Conservation (phyloP, 2,113 vertebrate genomes). For the Calyptommatus sinebrachiatus region DNA sequence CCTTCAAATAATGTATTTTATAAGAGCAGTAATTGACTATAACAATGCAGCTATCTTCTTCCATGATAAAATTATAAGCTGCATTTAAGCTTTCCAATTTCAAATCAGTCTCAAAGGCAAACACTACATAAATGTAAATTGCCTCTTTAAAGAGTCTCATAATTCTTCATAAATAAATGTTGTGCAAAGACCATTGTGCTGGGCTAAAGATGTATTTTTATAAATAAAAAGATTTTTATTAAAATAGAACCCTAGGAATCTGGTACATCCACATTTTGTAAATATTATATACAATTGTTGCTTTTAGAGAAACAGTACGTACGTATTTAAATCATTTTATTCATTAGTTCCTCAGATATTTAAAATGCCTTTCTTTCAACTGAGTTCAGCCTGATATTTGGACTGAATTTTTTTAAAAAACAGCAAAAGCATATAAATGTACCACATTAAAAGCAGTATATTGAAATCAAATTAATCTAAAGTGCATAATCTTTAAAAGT, state of each 20-base stretch:
- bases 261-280: neutral
- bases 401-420: too few species aligned
- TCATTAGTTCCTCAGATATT: neutral
- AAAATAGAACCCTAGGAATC: neutral
- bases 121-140: conserved; percentile 12
- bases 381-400: too few species aligned
- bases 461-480: too few species aligned
- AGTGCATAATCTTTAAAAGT: too few species aligned
- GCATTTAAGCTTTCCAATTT: conserved; percentile 25
- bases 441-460: too few species aligned
- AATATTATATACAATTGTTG: neutral
- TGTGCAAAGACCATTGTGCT: neutral
- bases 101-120: conserved; percentile 21
- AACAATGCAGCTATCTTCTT: conserved; percentile 25
- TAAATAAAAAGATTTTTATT: neutral
- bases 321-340: neutral
- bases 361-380: too few species aligned
- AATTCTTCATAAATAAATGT: neutral
- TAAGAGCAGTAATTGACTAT: conserved; percentile 30
- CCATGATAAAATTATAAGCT: conserved; percentile 26
- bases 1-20: conserved; percentile 24
- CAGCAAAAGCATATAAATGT: too few species aligned
- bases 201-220: neutral
- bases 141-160: neutral
- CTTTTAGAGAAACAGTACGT: neutral